phyloP scores from a whole-genome alignment of 2,888 invertebrate species.

The Pantelozetes paolii region DNA sequence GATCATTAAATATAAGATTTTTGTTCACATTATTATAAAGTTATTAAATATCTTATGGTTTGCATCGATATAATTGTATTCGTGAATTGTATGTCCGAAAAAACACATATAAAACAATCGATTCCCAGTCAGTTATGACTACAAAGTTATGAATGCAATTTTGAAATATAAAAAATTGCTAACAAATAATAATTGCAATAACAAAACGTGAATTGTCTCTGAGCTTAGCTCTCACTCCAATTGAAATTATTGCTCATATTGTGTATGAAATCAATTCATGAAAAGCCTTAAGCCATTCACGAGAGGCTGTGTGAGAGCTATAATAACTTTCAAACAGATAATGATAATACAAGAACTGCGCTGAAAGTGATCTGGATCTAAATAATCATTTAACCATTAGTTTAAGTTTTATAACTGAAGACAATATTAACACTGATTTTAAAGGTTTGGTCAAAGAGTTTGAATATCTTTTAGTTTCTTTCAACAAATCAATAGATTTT shows the following conservation, averaged over 20 bases:
- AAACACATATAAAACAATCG: too few relatives aligned
- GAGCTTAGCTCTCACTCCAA: neutral
- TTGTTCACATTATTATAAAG: neutral
- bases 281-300: conserved; percentile 2
- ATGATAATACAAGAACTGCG: neutral
- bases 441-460: too few relatives aligned
- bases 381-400: too few relatives aligned
- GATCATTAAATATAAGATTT: neutral
- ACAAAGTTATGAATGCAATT: too few relatives aligned
- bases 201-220: neutral
- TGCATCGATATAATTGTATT: neutral
- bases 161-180: too few relatives aligned
- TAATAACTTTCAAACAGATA: too few relatives aligned
- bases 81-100: neutral
- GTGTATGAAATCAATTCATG: neutral
- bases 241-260: neutral
- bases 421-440: too few relatives aligned
- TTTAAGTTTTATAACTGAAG: too few relatives aligned
- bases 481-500: too few relatives aligned
- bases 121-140: too few relatives aligned
- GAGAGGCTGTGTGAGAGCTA: neutral
- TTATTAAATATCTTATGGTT: neutral
- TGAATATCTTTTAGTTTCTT: too few relatives aligned
- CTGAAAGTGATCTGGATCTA: neutral
- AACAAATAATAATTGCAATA: neutral